Evolutionary conservation across 2,113 vertebrate genomes (phyloP).

Genomic region (Calidris pygmaea): DNA sequence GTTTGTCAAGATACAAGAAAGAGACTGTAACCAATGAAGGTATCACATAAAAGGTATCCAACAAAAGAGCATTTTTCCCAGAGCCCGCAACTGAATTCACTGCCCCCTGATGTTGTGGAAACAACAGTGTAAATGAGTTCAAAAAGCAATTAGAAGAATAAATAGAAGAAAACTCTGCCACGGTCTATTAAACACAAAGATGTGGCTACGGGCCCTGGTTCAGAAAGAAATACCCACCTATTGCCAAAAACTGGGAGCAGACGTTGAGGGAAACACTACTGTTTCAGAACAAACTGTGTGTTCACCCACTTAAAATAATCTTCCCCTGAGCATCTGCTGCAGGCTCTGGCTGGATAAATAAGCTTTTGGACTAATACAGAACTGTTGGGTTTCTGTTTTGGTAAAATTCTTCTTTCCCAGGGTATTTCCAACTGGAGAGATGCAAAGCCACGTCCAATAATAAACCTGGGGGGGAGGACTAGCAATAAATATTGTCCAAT

Average conservation of each 20-base stretch:
- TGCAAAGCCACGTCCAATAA: background rate
- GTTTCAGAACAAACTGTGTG: no score
- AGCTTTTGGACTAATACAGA: background rate
- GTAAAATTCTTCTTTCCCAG: background rate
- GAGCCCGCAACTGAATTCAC: background rate
- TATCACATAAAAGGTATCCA: slow-evolving; percentile 30
- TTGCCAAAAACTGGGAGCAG: slow-evolving; percentile 16
- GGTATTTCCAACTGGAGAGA: background rate
- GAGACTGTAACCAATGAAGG: slow-evolving; percentile 20
- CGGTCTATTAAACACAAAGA: slow-evolving; percentile 33
- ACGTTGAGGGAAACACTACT: background rate
- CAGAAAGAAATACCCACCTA: slow-evolving; percentile 28
- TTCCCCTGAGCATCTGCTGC: background rate
- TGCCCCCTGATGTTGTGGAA: slow-evolving; percentile 32
- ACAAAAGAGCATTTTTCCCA: slow-evolving; percentile 15
- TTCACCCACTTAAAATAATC: slow-evolving; percentile 31
- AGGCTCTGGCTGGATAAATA: background rate
- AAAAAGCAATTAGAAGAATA: slow-evolving; percentile 53
- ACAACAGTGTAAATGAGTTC: slow-evolving; percentile 37
- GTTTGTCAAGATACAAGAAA: slow-evolving; percentile 28
- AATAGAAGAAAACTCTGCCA: background rate
- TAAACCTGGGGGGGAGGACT: background rate
- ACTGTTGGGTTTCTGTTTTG: background rate
- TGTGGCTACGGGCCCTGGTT: background rate
- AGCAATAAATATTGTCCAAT: background rate